These are phyloP conservation scores for Casuarius casuarius DNA, from an alignment of 2,113 vertebrate genomes.

Conservation along the genomic window DNA sequence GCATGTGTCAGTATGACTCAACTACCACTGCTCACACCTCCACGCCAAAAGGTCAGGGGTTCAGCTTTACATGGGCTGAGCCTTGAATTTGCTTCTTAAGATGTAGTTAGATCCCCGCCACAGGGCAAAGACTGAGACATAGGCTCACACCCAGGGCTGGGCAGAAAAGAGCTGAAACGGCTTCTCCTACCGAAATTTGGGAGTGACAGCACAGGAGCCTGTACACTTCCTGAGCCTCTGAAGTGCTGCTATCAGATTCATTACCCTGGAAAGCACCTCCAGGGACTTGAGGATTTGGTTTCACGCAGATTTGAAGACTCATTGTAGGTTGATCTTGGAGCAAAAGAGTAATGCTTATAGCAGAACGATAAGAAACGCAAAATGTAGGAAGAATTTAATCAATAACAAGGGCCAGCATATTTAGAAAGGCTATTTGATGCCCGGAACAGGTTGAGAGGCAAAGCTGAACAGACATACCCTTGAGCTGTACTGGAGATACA, in stretches of 20 bases:
- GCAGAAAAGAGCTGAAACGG: not conserved
- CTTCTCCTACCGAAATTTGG: not conserved
- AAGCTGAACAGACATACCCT: not conserved
- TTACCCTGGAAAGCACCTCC: fast-evolving
- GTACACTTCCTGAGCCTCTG: not conserved
- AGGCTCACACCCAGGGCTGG: fast-evolving
- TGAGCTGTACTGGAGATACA: fast-evolving
- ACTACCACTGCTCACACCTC: not conserved
- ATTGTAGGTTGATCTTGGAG: not conserved
- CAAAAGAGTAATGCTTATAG: not conserved
- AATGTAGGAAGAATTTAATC: not conserved
- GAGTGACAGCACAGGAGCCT: not conserved
- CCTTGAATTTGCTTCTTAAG: not conserved
- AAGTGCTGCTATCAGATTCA: not conserved
- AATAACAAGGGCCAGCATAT: not conserved
- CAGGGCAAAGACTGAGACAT: not conserved
- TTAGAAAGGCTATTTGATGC: not conserved
- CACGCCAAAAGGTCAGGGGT: not conserved
- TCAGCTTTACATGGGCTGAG: not conserved
- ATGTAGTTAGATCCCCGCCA: fast-evolving
- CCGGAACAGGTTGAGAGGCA: not conserved
- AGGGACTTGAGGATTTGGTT: fast-evolving
- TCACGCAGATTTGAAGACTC: not conserved
- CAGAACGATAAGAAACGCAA: not conserved
- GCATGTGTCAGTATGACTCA: not conserved